Evolutionary conservation across 2,888 invertebrate species (phyloP), one percentile per base, ranked within the genome.

Genomic region (Drosophila emarginata): DNA sequence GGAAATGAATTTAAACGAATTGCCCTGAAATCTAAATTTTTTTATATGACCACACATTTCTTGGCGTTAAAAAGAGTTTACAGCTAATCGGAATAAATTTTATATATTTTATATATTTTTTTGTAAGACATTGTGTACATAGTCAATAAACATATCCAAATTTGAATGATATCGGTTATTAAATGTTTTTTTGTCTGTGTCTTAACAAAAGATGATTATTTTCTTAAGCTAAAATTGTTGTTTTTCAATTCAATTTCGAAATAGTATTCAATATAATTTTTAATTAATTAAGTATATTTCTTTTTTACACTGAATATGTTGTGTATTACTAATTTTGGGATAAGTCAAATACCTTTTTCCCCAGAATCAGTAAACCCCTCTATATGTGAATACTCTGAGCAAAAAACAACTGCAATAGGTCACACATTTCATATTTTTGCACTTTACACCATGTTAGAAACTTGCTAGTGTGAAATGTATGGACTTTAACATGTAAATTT

Each of bases 401-500:
- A 40, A 39, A 23, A 51, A 11, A 4, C 50, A 61, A 9, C 28
- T n/a, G 28, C 18, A 50, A 69, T 53, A 69, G 54, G 61, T 67
- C 66, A 59, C 60, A 72, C 58, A 57, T 61, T 58, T 58, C 28
- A 51, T 64, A 54, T 18, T n/a, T 32, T 45, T 70, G 64, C 64
- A 64, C 69, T 69, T 74, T 74, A 59, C 32, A 9, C 63, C 45
- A 37, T 37, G 11, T 36, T 18, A 7, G 40, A 12, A 11, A 45
- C 15, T 23, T 23, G 11, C n/a, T 39, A 57, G 36, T 45, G 26
- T 45, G 21, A 70, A 60, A n/a, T n/a, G 15, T 21, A 45, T 56
- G 70, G 26, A 69, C 71, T 65, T 70, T 71, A 70, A 56, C 60
- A 64, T 61, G 28, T 12, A 36, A 57, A 45, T n/a, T n/a, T n/a